Base-by-base conservation (phyloP, 2,797 vertebrate genomes). In the Sternarchorhynchus goeldii region DNA sequence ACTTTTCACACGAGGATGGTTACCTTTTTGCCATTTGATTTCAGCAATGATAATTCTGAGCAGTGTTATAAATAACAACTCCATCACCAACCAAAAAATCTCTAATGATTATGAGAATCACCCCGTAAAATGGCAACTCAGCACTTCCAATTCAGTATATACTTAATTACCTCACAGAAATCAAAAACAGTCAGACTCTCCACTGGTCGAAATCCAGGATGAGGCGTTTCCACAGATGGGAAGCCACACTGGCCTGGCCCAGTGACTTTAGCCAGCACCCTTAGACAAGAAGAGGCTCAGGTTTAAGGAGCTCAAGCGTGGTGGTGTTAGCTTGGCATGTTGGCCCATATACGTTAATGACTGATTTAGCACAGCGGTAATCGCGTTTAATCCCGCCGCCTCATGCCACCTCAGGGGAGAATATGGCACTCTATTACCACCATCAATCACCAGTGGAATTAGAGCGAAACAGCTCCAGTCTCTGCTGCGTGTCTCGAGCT, bases 281-380 rank as follows among this genome's bases (percentile, higher is more conserved):
- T 18, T 45, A 69, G 21, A 67, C 18, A 32, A 69, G 56, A 76
- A 68, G 63, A 53, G 10, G 77, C 17, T 4, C 4, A 29, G 31
- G 53, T 77, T 34, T 72, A 80, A 71, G 60, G 64, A 41, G 16
- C 58, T 73, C 31, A 20, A 39, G 53, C 72, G 20, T 34, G 72
- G 53, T n/a, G 45, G 32, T 65, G 67, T 68, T 77, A 60, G 20
- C 36, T 65, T 80, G 71, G 74, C 79, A 80, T 59, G 53, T 18
- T 78, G 75, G 77, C 85, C 77, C 64, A 80, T 83, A 73, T 86
- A 80, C 39, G 32, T 81, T 83, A 84, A 86, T 81, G 79, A 78
- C 36, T 73, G 80, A 83, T 82, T 83, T 81, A 77, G 79, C 77
- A 67, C 80, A 80, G 77, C 60, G n/a, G 77, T 85, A 82, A 82